A percentile compares a stretch with the other conserved stretches of the same genome.
Evolutionary conservation across 2,888 invertebrate genomes (phyloP).

Genomic region (Hypomecis punctinalis): DNA sequence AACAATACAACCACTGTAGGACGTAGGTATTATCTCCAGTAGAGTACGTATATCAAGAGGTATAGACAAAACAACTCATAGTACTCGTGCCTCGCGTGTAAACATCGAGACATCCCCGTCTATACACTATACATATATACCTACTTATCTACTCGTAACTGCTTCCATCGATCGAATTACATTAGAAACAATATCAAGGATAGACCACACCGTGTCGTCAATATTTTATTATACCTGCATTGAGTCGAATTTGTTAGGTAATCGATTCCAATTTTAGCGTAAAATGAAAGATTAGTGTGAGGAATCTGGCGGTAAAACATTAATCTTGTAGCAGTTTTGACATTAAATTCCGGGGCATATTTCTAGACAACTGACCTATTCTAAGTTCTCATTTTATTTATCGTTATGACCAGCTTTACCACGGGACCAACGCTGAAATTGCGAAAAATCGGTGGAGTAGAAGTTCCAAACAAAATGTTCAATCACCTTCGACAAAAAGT

Average conservation of each 20-base stretch:
- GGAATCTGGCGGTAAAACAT: background rate
- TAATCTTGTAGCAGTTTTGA: slow-evolving; percentile 9
- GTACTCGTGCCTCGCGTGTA: slow-evolving; percentile 69
- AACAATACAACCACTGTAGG: no score
- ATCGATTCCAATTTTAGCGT: slow-evolving; percentile 16
- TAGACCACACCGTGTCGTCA: slow-evolving; percentile 16
- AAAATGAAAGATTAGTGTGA: slow-evolving; percentile 7
- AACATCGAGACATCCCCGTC: slow-evolving; percentile 8
- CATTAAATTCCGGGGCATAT: no score
- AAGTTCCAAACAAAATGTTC: no score
- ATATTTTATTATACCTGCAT: slow-evolving; percentile 26
- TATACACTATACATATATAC: background rate
- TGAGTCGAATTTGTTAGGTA: slow-evolving; percentile 19
- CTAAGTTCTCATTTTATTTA: no score
- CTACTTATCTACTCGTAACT: no score
- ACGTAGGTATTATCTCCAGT: background rate
- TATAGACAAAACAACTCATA: slow-evolving; percentile 81
- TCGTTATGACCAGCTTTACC: no score
- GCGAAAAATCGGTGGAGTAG: no score
- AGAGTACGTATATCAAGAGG: background rate
- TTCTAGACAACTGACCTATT: no score
- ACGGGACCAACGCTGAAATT: no score
- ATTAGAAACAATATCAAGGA: slow-evolving; percentile 24
- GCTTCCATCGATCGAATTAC: slow-evolving; percentile 20
- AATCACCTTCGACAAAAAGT: no score